Base-by-base conservation (phyloP, 2,113 vertebrate species). In the Ursus arctos region DNA sequence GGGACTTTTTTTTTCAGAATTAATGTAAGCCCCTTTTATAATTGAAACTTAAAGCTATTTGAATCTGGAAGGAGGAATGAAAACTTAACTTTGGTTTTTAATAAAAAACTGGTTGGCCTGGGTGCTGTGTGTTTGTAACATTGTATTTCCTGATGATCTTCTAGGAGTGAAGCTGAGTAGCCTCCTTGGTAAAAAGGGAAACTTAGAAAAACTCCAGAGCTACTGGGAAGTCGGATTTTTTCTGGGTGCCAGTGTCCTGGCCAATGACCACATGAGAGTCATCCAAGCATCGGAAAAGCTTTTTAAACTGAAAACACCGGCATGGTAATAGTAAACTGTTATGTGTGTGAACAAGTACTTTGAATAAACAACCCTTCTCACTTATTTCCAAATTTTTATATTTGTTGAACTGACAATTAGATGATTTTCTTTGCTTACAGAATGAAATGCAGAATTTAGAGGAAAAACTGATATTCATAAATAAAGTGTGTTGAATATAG, bases 211-310 rank as follows among this genome's bases (percentile, higher is more conserved):
- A 96, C 99, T 99, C 81, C 99, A 99, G 99, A 99, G 99, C 98
- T 99, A 99, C 98, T 99, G 99, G 99, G 99, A 99, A 98, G 99
- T 99, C 79, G 99, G 99, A 86, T 99, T 99, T 99, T 99, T 99
- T 98, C 98, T 99, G 96, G 99, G 99, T 3, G 99, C 99, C 97
- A 99, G 99, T 98, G 99, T 99, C 94, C 98, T 99, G 98, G 99
- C 99, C 97, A 99, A 99, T 79, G 99, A 99, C 98, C 99, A 99
- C 97, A 98, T 99, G 85, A 99, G 99, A 98, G 99, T 99, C 95
- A 99, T 99, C 98, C 99, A 99, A 87, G 99, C 99, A 94, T 99
- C 99, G 5, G 99, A 99, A 99, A 99, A 99, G 91, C 99, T 99
- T 95, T 99, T 99, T 98, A 99, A 99, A 98, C 98, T 99, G 96